Conservation (phyloP, 2,113 vertebrate species). For the Zosterops japonicus region DNA sequence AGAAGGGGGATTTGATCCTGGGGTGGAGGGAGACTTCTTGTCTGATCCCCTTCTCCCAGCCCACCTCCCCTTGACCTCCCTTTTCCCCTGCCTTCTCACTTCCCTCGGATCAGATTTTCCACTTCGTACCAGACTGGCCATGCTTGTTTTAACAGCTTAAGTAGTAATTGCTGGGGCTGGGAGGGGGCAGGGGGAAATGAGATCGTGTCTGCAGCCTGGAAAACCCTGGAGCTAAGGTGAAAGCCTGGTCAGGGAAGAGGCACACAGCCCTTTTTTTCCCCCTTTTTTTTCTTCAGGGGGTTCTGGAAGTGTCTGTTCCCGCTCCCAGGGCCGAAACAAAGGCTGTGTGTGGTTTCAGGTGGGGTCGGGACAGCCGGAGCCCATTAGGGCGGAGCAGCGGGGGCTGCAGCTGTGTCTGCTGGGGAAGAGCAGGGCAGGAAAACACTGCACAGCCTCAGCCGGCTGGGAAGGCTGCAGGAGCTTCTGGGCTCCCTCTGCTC, state of each 20-base stretch:
- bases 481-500: background rate
- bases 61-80: slow-evolving; percentile 53
- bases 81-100: background rate
- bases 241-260: slow-evolving; percentile 45
- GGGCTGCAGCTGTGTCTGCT: slow-evolving; percentile 24
- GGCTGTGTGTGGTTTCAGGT: slow-evolving; percentile 67
- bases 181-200: slow-evolving; percentile 47
- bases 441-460: background rate
- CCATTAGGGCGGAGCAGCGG: background rate
- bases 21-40: background rate
- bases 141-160: slow-evolving; percentile 68
- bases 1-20: background rate
- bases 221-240: slow-evolving; percentile 36
- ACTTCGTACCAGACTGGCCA: slow-evolving; percentile 57
- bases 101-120: slow-evolving; percentile 59
- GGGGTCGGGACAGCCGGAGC: slow-evolving; percentile 2
- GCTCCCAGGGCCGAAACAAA: background rate
- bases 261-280: background rate
- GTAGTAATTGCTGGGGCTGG: slow-evolving; percentile 32
- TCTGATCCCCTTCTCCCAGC: background rate
- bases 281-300: background rate
- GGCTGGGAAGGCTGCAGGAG: background rate
- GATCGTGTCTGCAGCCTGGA: slow-evolving; percentile 52
- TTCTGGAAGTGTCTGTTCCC: slow-evolving; percentile 15
- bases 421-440: background rate